Conservation (phyloP, 2,888 invertebrate genomes). For the Hirudinaria manillensis region DNA sequence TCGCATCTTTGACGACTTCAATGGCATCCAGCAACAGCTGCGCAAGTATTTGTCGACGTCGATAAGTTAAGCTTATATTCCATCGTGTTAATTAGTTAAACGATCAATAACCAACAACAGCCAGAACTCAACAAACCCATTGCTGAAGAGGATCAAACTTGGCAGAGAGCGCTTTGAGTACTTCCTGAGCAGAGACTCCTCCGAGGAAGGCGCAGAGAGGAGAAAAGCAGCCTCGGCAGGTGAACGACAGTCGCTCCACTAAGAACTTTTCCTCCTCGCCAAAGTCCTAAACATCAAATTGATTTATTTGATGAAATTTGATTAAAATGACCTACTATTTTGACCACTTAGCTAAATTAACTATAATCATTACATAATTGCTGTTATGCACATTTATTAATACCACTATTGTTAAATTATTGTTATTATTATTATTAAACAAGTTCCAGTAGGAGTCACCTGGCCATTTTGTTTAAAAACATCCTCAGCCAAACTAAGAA, state of each 20-base stretch:
- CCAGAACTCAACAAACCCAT: conserved; percentile 45
- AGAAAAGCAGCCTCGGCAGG: conserved; percentile 47
- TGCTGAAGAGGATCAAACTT: conserved; percentile 55
- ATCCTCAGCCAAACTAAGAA: neutral
- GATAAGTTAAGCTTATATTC: no score
- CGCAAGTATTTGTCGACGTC: conserved; percentile 27
- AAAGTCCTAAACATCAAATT: conserved; percentile 19
- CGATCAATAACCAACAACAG: neutral
- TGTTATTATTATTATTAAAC: no score
- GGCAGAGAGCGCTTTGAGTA: conserved; percentile 54
- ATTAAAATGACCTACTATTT: neutral
- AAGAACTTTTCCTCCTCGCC: conserved; percentile 42
- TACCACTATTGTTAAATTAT: no score
- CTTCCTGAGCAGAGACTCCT: conserved; percentile 55
- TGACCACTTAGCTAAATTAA: neutral
- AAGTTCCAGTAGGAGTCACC: neutral
- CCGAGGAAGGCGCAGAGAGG: conserved; percentile 53
- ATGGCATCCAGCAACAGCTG: conserved; percentile 49
- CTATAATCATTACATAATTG: neutral
- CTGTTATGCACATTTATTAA: no score
- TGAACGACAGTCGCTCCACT: conserved; percentile 44
- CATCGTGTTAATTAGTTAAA: neutral
- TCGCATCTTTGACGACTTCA: conserved; percentile 37
- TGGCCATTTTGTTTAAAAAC: neutral
- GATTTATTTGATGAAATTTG: neutral